phyloP scores from a whole-genome alignment of 2,888 invertebrate species.

The Sceliomorpha sp. region DNA sequence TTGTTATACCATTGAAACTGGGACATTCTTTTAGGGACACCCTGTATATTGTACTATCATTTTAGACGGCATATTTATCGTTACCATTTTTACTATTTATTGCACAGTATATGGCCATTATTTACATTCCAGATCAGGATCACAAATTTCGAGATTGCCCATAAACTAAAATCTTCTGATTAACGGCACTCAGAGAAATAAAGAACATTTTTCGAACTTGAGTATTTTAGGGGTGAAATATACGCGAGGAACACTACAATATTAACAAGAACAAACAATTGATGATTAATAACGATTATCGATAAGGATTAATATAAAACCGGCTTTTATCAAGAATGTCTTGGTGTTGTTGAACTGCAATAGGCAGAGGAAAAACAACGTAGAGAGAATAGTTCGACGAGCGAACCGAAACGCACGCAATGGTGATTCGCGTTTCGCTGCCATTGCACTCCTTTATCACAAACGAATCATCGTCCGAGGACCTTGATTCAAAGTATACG shows the following conservation, averaged over 20 bases:
- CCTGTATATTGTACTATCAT: too few species aligned
- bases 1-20: too few species aligned
- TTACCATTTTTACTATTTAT: too few species aligned
- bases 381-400: conserved; percentile 54
- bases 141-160: conserved; percentile 43
- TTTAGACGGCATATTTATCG: too few species aligned
- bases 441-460: conserved; percentile 28
- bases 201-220: conserved; percentile 17
- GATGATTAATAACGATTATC: background rate
- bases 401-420: conserved; percentile 67
- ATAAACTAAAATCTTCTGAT: conserved; percentile 37
- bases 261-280: background rate
- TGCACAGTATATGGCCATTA: conserved; percentile 43
- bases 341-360: background rate
- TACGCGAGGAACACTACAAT: too few species aligned
- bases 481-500: conserved; percentile 22
- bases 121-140: conserved; percentile 35
- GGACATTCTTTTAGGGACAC: too few species aligned
- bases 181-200: conserved; percentile 23
- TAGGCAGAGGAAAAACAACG: conserved; percentile 10
- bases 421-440: conserved; percentile 14
- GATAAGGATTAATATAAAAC: conserved; percentile 5
- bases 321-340: conserved; percentile 5
- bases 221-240: too few species aligned
- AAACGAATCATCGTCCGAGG: conserved; percentile 22